These are phyloP conservation scores for Drosophila testacea DNA, from an alignment of 2,888 invertebrate genomes.

Conservation along the genomic window DNA sequence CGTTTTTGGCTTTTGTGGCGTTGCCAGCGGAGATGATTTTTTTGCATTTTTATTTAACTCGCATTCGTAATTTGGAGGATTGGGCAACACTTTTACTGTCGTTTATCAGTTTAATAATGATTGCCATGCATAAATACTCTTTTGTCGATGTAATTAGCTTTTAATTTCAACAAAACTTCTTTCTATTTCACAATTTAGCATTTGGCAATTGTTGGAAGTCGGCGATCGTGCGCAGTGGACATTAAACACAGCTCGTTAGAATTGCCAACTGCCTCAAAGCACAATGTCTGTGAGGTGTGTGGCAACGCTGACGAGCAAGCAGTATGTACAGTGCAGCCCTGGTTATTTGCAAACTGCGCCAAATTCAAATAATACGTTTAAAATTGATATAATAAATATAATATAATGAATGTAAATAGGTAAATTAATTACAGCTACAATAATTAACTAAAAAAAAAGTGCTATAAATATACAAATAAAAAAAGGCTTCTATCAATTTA, in stretches of 20 bases:
- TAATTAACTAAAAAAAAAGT: background rate
- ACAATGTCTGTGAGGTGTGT: background rate
- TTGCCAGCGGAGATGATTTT: background rate
- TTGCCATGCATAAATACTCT: too few relatives aligned
- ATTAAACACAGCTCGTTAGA: conserved; percentile 9
- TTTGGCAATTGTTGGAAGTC: background rate
- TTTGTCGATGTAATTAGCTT: background rate
- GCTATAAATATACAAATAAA: background rate
- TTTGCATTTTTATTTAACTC: background rate
- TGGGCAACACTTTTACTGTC: background rate
- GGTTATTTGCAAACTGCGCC: background rate
- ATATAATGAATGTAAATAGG: too few relatives aligned
- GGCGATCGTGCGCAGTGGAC: conserved; percentile 32
- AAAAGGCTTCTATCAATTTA: background rate
- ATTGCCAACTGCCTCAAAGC: conserved; percentile 12
- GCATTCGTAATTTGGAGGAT: background rate
- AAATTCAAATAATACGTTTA: conserved; percentile 11
- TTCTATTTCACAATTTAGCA: background rate
- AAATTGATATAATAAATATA: background rate
- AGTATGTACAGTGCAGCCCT: conserved; percentile 19
- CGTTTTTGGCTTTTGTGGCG: background rate
- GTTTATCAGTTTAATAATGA: background rate
- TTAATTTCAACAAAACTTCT: background rate
- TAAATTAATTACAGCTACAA: background rate
- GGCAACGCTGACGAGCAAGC: conserved; percentile 24